phyloP scores from a whole-genome alignment of 2,113 vertebrate genomes.

The Fregetta grallaria region DNA sequence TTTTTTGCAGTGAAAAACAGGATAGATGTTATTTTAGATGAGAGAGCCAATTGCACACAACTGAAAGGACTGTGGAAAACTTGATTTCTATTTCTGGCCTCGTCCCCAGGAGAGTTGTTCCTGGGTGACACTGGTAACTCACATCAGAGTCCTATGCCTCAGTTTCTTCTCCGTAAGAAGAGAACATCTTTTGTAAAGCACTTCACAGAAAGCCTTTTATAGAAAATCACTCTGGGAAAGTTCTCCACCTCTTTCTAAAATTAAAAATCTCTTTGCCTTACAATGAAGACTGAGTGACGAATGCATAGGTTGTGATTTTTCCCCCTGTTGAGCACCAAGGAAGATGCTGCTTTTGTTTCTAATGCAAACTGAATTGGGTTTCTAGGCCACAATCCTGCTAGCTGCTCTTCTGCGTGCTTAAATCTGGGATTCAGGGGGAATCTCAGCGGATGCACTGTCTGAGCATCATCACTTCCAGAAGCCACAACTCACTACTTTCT shows the following conservation, averaged over 20 bases:
- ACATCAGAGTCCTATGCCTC: neutral
- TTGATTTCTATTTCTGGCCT: conserved; percentile 30
- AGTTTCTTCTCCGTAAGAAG: neutral
- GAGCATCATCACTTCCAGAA: neutral
- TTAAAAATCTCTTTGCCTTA: neutral
- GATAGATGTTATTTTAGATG: neutral
- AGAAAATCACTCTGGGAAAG: neutral
- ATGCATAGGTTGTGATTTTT: accelerated
- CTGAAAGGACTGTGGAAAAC: neutral
- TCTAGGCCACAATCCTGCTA: neutral
- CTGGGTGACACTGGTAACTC: neutral
- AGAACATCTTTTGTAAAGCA: neutral
- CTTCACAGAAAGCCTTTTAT: neutral
- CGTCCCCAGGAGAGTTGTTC: neutral
- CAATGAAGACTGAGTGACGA: neutral
- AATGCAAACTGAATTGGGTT: neutral
- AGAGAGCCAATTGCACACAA: neutral
- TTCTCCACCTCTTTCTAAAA: neutral
- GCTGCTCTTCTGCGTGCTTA: neutral
- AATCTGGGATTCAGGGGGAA: neutral
- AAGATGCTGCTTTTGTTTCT: neutral
- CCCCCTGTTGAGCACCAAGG: neutral
- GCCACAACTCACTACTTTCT: neutral
- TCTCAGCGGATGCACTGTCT: neutral
- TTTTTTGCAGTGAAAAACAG: neutral